phyloP scores from a whole-genome alignment of 1,140 invertebrate genomes.

The Trachelipus rathkii region DNA sequence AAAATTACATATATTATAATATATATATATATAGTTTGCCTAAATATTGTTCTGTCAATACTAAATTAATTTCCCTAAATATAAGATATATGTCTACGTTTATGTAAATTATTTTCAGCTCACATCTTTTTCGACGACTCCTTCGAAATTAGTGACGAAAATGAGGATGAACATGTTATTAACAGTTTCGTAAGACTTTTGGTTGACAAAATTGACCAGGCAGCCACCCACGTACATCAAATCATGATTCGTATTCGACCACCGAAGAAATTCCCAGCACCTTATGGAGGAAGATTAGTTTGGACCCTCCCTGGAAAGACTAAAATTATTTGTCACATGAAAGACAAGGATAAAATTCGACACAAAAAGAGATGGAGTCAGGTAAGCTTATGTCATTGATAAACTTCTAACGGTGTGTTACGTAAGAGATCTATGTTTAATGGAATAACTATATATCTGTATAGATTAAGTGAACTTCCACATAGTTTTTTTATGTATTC shows the following conservation, averaged over 20 bases:
- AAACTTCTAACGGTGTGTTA: too few relatives aligned
- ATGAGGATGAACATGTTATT: constrained; percentile 87
- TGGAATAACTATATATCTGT: too few relatives aligned
- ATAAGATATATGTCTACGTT: not conserved
- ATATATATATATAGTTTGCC: too few relatives aligned
- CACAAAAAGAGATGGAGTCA: constrained; percentile 93
- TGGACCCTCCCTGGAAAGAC: constrained; percentile 97
- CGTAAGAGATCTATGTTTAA: too few relatives aligned
- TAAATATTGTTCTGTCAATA: too few relatives aligned
- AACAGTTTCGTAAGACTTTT: constrained; percentile 96
- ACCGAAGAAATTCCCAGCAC: constrained; percentile 87
- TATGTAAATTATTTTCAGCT: constrained; percentile 60
- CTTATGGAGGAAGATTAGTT: constrained; percentile 88
- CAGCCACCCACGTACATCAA: constrained; percentile 91
- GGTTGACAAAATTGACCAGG: constrained; percentile 87
- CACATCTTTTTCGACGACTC: constrained; percentile 99
- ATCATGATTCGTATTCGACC: constrained; percentile 80
- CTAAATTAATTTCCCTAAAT: too few relatives aligned
- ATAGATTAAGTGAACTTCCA: too few relatives aligned
- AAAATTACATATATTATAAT: too few relatives aligned
- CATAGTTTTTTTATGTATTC: too few relatives aligned
- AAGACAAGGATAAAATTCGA: constrained; percentile 94
- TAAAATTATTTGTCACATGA: constrained; percentile 94
- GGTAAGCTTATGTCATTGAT: constrained; percentile 38
- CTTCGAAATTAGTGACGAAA: constrained; percentile 91